Conservation (phyloP, 2,888 invertebrate species). For the Shargacucullia verbasci region DNA sequence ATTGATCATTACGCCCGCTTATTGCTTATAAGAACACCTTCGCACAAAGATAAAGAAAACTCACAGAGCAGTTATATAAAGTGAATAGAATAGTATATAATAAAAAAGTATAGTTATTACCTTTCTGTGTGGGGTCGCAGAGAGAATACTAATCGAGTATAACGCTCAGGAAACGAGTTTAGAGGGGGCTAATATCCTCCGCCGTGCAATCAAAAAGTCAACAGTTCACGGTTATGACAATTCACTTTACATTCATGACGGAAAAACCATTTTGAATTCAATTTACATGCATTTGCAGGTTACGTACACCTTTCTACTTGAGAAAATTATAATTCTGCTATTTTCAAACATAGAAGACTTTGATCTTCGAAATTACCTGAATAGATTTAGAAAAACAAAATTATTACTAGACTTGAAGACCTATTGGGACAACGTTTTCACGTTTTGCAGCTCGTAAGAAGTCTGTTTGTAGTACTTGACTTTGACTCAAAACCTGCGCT, state of each 20-base stretch:
- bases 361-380: too few relatives aligned
- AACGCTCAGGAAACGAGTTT: conserved; percentile 33
- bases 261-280: conserved; percentile 47
- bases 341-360: too few relatives aligned
- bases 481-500: too few relatives aligned
- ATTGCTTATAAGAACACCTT: conserved; percentile 41
- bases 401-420: too few relatives aligned
- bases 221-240: conserved; percentile 45
- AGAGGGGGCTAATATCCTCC: conserved; percentile 42
- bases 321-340: background rate
- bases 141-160: conserved; percentile 56
- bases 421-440: too few relatives aligned
- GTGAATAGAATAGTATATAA: conserved; percentile 55
- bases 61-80: conserved; percentile 39
- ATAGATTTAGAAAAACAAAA: too few relatives aligned
- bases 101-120: conserved; percentile 63
- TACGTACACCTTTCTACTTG: background rate
- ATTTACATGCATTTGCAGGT: conserved; percentile 33
- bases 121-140: conserved; percentile 42
- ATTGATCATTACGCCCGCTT: conserved; percentile 49
- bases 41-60: conserved; percentile 27
- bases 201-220: conserved; percentile 51
- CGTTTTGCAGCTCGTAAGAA: too few relatives aligned
- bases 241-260: conserved; percentile 51
- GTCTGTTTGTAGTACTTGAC: too few relatives aligned